Evolutionary conservation across 2,113 vertebrate species (phyloP), one percentile per base, ranked within the genome.

Genomic region (Eulemur macaco): DNA sequence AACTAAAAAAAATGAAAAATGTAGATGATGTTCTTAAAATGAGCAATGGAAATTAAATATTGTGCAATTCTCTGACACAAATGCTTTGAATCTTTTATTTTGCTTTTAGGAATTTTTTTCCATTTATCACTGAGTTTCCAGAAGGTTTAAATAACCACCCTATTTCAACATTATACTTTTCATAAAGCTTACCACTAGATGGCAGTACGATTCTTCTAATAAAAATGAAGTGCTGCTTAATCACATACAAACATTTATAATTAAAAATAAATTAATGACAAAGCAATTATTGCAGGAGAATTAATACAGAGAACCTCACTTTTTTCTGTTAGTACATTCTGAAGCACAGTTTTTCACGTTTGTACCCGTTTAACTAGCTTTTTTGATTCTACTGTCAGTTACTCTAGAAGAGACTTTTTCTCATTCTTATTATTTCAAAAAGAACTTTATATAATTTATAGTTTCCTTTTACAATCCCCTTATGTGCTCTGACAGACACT

Each of bases 211-310:
- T 64, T 80, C 85, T 71, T 93, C 34, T n/a, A 63, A 84, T 95
- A 64, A 74, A 58, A 73, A 31, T 4, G 13, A 37, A 85, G 45
- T 50, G 2, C 1, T 7, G 39, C 0, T 63, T 45, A 78, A 63
- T 27, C 29, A 47, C 8, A 93, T 86, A 80, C 95, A 95, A 64
- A 12, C 6, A 86, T 50, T 84, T 42, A 71, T 68, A 56, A 91
- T 94, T 86, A 89, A 95, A 69, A 97, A 34, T 88, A 95, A 98
- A 97, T 97, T 97, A 58, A 93, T 91, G 78, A 97, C 87, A 91
- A 97, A 97, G 39, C 77, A 98, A 94, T 97, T 89, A 15, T 52
- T 96, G 47, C 54, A 96, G 91, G 84, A 74, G 66, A 96, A 78
- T 93, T 89, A n/a, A 3, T 21, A 68, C 90, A 97, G 92, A 97